Evolutionary conservation across 2,797 vertebrate genomes (phyloP).

Genomic region (Hipposideros larvatus): DNA sequence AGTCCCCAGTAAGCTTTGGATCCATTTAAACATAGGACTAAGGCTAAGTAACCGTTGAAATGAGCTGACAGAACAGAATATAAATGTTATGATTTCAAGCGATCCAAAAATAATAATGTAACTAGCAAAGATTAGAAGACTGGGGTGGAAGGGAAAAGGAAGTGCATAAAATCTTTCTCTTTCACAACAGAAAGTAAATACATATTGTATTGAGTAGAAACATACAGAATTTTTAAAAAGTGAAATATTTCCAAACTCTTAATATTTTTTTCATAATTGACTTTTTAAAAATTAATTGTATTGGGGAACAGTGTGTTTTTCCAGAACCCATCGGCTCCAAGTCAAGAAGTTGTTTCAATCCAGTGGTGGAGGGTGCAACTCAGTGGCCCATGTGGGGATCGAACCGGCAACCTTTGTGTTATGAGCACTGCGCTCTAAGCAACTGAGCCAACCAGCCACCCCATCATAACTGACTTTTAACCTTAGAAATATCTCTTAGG

Average conservation of each 20-base stretch:
- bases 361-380: too few relatives aligned
- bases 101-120: slow-evolving; percentile 41
- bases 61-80: background rate
- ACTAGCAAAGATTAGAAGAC: background rate
- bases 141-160: background rate
- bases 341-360: too few relatives aligned
- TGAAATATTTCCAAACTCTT: background rate
- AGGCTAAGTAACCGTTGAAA: background rate
- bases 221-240: background rate
- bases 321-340: too few relatives aligned
- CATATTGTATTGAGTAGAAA: background rate
- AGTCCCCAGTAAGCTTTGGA: background rate
- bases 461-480: background rate
- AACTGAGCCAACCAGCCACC: too few relatives aligned
- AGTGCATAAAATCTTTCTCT: background rate
- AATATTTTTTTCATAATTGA: background rate
- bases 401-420: too few relatives aligned
- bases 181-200: background rate
- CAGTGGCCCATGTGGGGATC: too few relatives aligned
- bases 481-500: background rate
- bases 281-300: background rate
- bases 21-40: background rate
- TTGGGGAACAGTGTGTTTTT: too few relatives aligned
- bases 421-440: too few relatives aligned
- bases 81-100: background rate